Evolutionary conservation across 1,140 invertebrate species (phyloP), one percentile per base, ranked within the genome.

Genomic region (Stenopsyche tienmushanensis): DNA sequence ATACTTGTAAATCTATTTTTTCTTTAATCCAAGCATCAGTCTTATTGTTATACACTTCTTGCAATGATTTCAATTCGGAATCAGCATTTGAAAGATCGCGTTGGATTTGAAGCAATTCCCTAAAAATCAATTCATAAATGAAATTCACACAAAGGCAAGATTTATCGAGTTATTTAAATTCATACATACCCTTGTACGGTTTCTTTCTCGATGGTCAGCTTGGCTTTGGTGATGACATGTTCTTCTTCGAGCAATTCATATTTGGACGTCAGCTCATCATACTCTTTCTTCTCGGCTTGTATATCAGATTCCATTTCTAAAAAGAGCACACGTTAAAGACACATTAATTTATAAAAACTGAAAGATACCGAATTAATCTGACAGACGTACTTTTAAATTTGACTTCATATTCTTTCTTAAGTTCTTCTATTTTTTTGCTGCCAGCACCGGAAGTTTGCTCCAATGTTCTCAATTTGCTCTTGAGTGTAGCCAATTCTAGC

Each of bases 241-340:
- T 93, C 90, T 74, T 93, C 90, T 72, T 89, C 87, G n/a, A 95
- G 77, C 63, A 89, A 82, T 72, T 92, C 91, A 76, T 93, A 91
- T 75, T 90, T 92, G 1, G 82, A 80, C 23, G 89, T 92, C 5
- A 94, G 78, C 69, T 93, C 90, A 65, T 91, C 87, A 74, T 90
- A 90, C 67, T 91, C 87, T 64, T 88, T 84, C 59, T 85, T 85
- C 72, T 88, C 87, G 18, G 80, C 80, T 29, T 81, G 81, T 26
- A 92, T 69, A 39, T 86, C 83, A 68, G 83, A 78, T 76, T 91
- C 87, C 67, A 90, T 73, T 74, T 84, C 89, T 90, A 73, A 47
- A 75, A 81, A 78, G 72, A 67, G 44, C 64, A 64, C n/a, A n/a
- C n/a, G n/a, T n/a, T n/a, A n/a, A n/a, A n/a, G n/a, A n/a, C n/a